These are phyloP conservation scores for Harpalus rufipes DNA, from an alignment of 2,888 invertebrate genomes.

Conservation along the genomic window DNA sequence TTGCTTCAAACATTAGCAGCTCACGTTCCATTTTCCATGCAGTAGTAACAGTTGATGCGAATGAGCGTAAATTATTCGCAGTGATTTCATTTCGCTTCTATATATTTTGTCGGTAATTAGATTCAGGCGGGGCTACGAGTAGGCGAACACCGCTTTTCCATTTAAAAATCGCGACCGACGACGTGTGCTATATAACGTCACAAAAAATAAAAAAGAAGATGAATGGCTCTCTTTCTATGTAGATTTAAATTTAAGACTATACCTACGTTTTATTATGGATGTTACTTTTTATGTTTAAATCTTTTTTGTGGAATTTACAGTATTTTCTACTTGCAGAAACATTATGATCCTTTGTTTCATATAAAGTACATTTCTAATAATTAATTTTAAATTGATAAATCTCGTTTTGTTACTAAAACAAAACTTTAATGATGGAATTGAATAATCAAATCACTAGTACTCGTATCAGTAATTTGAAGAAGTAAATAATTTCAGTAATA, in stretches of 20 bases:
- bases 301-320: background rate
- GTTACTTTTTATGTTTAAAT: background rate
- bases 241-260: slow-evolving; percentile 27
- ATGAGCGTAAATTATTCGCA: slow-evolving; percentile 31
- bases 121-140: slow-evolving; percentile 32
- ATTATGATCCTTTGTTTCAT: background rate
- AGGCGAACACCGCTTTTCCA: slow-evolving; percentile 47
- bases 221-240: slow-evolving; percentile 18
- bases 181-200: slow-evolving; percentile 13
- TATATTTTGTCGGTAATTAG: slow-evolving; percentile 46
- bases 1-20: background rate
- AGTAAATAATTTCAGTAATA: too few species aligned
- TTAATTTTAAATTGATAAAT: too few species aligned
- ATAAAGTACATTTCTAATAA: too few species aligned
- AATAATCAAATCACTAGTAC: too few species aligned
- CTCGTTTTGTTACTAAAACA: too few species aligned
- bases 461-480: too few species aligned
- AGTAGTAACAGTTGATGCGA: slow-evolving; percentile 21
- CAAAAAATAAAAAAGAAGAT: slow-evolving; percentile 28
- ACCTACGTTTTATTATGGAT: background rate
- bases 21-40: background rate
- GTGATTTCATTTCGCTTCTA: slow-evolving; percentile 46
- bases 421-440: too few species aligned
- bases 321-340: background rate
- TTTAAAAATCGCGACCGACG: slow-evolving; percentile 25